Conservation (phyloP, 2,797 vertebrate genomes). For the Urosaurus nigricauda region DNA sequence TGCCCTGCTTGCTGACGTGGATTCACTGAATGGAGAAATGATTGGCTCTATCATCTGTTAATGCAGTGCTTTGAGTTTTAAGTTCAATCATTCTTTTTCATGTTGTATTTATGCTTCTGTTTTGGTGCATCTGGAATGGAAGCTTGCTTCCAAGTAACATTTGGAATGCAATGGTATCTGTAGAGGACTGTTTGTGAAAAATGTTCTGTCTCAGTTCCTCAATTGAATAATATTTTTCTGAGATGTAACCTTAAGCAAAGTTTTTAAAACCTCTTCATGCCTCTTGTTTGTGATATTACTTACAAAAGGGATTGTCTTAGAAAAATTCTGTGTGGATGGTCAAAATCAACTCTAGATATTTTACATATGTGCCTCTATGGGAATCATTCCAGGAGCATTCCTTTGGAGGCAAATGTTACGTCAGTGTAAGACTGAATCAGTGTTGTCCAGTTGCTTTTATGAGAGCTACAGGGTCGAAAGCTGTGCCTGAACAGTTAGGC, state of each 20-base stretch:
- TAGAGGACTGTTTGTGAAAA: neutral
- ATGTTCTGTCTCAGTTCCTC: neutral
- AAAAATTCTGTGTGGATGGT: neutral
- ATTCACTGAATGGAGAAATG: neutral
- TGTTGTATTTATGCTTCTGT: slow-evolving; percentile 54
- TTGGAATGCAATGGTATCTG: neutral
- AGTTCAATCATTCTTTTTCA: slow-evolving; percentile 15
- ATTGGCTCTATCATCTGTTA: slow-evolving; percentile 13
- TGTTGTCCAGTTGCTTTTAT: slow-evolving; percentile 14
- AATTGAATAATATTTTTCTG: neutral
- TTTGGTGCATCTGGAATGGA: slow-evolving; percentile 57
- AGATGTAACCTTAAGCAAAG: neutral
- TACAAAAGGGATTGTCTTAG: neutral
- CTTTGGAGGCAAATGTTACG: slow-evolving; percentile 17
- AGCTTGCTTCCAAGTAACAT: slow-evolving; percentile 24
- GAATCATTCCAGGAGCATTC: slow-evolving; percentile 3
- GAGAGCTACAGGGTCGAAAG: neutral
- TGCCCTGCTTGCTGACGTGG: slow-evolving; percentile 28
- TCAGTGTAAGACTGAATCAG: neutral
- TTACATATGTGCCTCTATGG: neutral
- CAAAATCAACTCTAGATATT: neutral
- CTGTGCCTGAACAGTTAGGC: slow-evolving; percentile 11
- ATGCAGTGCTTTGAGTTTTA: slow-evolving; percentile 44
- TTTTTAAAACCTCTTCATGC: neutral
- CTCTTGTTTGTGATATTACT: neutral